Base-by-base conservation (phyloP, 64 coral and sea anemone species). In the Montipora foliosa region DNA sequence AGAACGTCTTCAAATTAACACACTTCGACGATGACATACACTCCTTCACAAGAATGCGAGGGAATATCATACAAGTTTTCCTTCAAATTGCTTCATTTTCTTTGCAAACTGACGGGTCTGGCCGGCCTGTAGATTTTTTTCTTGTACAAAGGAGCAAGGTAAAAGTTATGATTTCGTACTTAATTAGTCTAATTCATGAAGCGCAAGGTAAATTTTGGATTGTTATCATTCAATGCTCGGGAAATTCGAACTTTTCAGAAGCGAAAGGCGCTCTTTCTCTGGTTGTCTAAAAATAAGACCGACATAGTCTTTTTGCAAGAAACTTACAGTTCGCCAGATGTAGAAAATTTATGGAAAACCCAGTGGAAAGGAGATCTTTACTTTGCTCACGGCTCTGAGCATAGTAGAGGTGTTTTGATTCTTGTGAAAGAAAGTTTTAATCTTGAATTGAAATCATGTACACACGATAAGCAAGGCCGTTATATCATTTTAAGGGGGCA, bases 351-450 rank as follows among this genome's bases (percentile, higher is more conserved):
- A 8, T 90, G 88, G 74, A 71, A 16, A 22, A 29, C 47, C 10
- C 58, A 90, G 79, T 90, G 88, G 47, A 19, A 70, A 12, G 88
- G 88, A 12, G 25, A 90, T 12, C 22, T 90, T 20, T 77, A 78
- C 11, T 79, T 90, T 79, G 45, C 88, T 13, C 75, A 90, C 17
- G 75, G 88, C 22, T 25, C 44, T 51, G 11, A 16, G 15, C 47
- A 81, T 20, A 80, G 89, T 37, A 80, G 53, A 68, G 89, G 77
- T 13, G 49, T 74, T 1, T 37, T 62, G 58, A 50, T 67, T 66
- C 53, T 91, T 14, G 19, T 91, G 67, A 60, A 78, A 66, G 64
- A n/a, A 10, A 44, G 44, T 11, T 48, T 91, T 50, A 24, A 91
- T 13, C 67, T 74, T 44, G 37, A 91, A 5, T 12, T 79, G 15